Evolutionary conservation across 2,113 vertebrate species (phyloP), one percentile per base, ranked within the genome.

Genomic region (Epinephelus cyanopodus): DNA sequence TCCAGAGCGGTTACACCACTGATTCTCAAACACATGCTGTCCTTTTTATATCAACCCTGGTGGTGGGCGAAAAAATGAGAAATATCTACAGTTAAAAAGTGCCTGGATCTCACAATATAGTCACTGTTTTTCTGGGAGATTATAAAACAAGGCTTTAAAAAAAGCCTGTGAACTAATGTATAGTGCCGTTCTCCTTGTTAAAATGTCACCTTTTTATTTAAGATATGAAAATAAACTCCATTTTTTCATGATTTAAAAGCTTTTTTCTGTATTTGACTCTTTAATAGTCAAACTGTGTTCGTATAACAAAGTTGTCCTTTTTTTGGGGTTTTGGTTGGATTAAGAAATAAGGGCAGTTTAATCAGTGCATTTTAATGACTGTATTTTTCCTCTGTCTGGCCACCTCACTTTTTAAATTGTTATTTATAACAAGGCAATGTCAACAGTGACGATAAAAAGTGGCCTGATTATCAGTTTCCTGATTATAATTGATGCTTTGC

Each of bases 21-120:
- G 83, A 83, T 68, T 85, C 64, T 82, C 63, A 71, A 75, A 84
- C 71, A 73, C 63, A 77, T 73, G 78, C 63, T 84, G 70, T 72
- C 39, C 48, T 74, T 74, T 83, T 85, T 27, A 50, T 70, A 66
- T 60, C 66, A 79, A 73, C 54, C n/a, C 19, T 23, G 50, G 25
- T 67, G 47, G 33, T 69, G 23, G 27, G 72, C 8, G 15, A 50
- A 71, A 29, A 87, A 70, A 71, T 74, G 52, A 18, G 37, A n/a
- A 78, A 78, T 47, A 68, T 47, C n/a, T 56, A 25, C 37, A 50
- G 58, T 37, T 70, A 37, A 65, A 79, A 81, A 71, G 17, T 19
- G 29, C 21, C 21, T 33, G 10, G 53, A 70, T 14, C 62, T 62
- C 54, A 56, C 42, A 48, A 58, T 70, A 25, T 66, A 21, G 18